Percentiles rank a stretch among this genome's conserved stretches.
phyloP scores from a whole-genome alignment of 2,797 vertebrate genomes.

The Cetoscarus ocellatus region DNA sequence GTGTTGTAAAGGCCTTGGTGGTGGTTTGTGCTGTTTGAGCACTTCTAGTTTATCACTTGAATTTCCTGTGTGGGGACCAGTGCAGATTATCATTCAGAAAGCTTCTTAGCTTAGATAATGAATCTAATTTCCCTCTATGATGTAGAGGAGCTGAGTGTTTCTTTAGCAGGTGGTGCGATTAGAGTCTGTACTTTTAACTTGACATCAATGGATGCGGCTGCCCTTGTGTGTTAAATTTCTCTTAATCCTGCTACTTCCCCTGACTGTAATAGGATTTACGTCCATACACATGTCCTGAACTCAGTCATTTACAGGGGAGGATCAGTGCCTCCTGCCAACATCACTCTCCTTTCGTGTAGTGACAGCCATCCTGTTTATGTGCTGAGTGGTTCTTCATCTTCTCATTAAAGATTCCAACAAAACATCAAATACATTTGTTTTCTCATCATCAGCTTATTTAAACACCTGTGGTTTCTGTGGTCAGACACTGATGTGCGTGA shows the following conservation, averaged over 20 bases:
- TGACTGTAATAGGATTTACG: slow-evolving; percentile 53
- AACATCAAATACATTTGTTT: slow-evolving; percentile 6
- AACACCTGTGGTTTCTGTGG: slow-evolving; percentile 27
- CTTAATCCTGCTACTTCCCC: slow-evolving; percentile 13
- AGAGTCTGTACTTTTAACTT: background rate
- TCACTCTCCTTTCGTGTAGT: background rate
- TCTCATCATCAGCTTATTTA: slow-evolving; percentile 12
- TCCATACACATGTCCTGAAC: slow-evolving; percentile 23
- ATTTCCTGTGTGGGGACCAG: too few relatives aligned
- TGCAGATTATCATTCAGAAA: too few relatives aligned
- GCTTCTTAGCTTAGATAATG: too few relatives aligned
- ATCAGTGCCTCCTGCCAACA: slow-evolving; percentile 1
- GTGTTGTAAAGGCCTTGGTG: too few relatives aligned
- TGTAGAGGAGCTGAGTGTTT: too few relatives aligned
- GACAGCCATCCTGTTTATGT: background rate
- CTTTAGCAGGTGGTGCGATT: too few relatives aligned
- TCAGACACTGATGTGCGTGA: background rate
- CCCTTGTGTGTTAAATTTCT: slow-evolving; percentile 6
- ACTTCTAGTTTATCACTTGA: too few relatives aligned
- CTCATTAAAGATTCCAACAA: background rate
- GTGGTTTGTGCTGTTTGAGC: too few relatives aligned
- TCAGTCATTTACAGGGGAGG: slow-evolving; percentile 18
- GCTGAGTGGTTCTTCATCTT: background rate
- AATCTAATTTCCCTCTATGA: too few relatives aligned
- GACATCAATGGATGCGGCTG: slow-evolving; percentile 3